phyloP scores from a whole-genome alignment of 1,140 invertebrate species.

The Drosophila jambulina region DNA sequence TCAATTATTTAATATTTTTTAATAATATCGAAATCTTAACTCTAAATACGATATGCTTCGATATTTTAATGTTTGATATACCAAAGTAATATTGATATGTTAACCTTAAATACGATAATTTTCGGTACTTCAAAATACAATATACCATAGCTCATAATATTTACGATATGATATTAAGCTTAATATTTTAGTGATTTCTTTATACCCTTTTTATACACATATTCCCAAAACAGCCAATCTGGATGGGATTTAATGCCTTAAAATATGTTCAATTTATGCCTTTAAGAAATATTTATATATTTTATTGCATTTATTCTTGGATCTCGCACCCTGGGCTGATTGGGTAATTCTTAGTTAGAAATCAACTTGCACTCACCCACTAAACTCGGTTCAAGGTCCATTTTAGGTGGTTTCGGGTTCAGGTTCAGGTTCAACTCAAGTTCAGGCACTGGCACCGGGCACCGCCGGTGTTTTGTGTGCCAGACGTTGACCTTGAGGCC shows the following conservation, averaged over 20 bases:
- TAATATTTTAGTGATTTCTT: background rate
- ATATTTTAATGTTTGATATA: no score
- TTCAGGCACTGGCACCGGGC: slow-evolving; percentile 11
- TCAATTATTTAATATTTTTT: no score
- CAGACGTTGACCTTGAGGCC: slow-evolving; percentile 50
- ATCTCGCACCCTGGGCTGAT: slow-evolving; percentile 5
- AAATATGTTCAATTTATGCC: background rate
- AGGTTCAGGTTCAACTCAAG: background rate
- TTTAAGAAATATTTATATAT: background rate
- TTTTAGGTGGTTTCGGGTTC: background rate
- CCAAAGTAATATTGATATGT: no score
- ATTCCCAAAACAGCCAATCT: background rate
- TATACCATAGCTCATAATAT: no score
- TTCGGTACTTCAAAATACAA: background rate
- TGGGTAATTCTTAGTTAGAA: slow-evolving; percentile 14
- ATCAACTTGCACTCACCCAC: slow-evolving; percentile 7
- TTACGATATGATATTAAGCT: background rate
- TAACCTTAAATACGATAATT: no score
- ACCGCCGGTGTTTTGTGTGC: slow-evolving; percentile 28
- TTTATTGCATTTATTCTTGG: background rate
- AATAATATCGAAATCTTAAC: no score
- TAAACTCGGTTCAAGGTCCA: slow-evolving; percentile 18
- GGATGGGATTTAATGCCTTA: background rate
- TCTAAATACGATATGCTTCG: no score
- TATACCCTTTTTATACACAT: background rate